Conservation (phyloP, 2,888 invertebrate species). For the Lamellibrachia satsuma region DNA sequence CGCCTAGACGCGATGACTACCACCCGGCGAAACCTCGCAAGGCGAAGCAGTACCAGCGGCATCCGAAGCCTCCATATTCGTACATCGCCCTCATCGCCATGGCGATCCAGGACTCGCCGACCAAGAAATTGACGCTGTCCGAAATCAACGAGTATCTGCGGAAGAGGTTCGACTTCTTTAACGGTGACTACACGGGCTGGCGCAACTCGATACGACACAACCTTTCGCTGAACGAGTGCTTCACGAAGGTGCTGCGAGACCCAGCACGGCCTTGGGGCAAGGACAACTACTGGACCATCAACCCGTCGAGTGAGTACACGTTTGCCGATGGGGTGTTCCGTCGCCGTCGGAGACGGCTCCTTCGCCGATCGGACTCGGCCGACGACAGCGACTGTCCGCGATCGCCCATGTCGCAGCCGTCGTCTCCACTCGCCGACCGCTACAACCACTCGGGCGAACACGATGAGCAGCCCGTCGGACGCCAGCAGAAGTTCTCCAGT, state of each 20-base stretch:
- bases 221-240: conserved; percentile 42
- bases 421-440: not conserved
- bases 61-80: conserved; percentile 39
- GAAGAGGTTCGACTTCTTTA: conserved; percentile 40
- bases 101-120: conserved; percentile 41
- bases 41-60: conserved; percentile 36
- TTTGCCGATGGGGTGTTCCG: conserved; percentile 41
- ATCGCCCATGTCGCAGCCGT: not conserved
- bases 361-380: conserved; percentile 17
- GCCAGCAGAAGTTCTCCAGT: not conserved
- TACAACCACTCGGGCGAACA: not conserved
- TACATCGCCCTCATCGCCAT: conserved; percentile 43
- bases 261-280: conserved; percentile 37
- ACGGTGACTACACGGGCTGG: conserved; percentile 42
- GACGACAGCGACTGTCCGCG: not conserved
- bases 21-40: conserved; percentile 5
- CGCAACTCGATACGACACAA: conserved; percentile 42
- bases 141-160: conserved; percentile 42
- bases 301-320: conserved; percentile 43
- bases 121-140: conserved; percentile 36
- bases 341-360: conserved; percentile 34
- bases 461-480: not conserved
- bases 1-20: not conserved
- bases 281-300: conserved; percentile 43
- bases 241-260: conserved; percentile 37